Evolutionary conservation across 2,113 vertebrate genomes (phyloP), one percentile per base, ranked within the genome.

Genomic region (Labrus mixtus): DNA sequence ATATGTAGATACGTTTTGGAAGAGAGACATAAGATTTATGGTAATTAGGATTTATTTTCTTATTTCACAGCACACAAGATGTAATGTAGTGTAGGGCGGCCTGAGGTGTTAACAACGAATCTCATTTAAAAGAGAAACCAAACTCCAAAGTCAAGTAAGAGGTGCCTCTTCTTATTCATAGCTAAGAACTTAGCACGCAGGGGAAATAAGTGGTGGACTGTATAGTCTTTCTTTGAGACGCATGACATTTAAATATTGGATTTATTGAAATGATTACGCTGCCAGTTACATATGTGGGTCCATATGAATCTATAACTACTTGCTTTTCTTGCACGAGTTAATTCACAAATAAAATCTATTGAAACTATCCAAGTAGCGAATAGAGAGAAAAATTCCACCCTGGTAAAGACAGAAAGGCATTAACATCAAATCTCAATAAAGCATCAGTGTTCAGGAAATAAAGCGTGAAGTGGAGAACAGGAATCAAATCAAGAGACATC

Each of bases 401-500:
- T 0, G 39, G 29, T 19, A 75, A 79, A 73, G 43, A 74, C 62
- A 55, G 4, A 57, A 51, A 25, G 64, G 33, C 50, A 8, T 41
- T 10, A 70, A 56, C 36, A 59, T 64, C 13, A 68, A 53, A 76
- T 50, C 53, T 20, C n/a, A 33, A 48, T 29, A 55, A 16, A 75
- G 37, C 25, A 41, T 67, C 17, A 67, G 29, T 46, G 6, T 43
- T 25, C 4, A 12, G 70, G 43, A 56, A 48, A 59, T n/a, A 62
- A 76, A 55, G 48, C 17, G 41, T 60, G 8, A 19, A 43, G 56
- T 10, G 55, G 37, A 72, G 29, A 8, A 63, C 13, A 56, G 13
- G 59, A 41, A 57, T 22, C 17, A 64, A 25, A 67, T 50, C 11
- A 19, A 23, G 23, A 56, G 19, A n/a, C 56, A 78, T 87, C 55